Percentiles rank a stretch among this genome's conserved stretches.
Evolutionary conservation across 2,797 vertebrate species (phyloP).

Genomic region (Centroberyx gerrardi): DNA sequence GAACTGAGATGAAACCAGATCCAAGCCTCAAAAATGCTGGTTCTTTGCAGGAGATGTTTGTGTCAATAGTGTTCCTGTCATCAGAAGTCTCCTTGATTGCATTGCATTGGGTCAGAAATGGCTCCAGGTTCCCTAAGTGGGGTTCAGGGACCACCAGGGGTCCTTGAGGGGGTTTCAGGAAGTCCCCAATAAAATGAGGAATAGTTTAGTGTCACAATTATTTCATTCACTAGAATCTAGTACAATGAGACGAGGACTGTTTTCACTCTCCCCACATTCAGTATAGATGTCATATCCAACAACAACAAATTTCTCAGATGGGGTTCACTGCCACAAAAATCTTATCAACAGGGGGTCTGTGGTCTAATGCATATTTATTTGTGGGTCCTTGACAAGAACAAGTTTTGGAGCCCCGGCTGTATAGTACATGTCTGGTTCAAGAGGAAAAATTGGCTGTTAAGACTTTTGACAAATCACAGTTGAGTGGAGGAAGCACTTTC

Average conservation of each 20-base stretch:
- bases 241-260: no score
- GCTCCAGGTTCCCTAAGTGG: background rate
- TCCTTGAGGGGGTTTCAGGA: no score
- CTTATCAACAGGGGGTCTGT: background rate
- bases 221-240: no score
- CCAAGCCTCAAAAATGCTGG: background rate
- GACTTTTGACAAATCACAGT: conserved; percentile 30
- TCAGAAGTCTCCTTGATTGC: background rate
- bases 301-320: no score
- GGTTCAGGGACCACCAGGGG: background rate
- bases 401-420: background rate
- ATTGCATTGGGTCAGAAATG: background rate
- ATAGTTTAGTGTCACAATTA: no score
- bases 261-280: no score
- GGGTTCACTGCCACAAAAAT: background rate
- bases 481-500: background rate
- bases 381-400: background rate
- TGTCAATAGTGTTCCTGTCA: background rate
- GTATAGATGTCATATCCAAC: no score
- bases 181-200: no score
- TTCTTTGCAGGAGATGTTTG: background rate
- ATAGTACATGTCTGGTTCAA: conserved; percentile 2
- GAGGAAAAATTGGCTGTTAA: conserved; percentile 6
- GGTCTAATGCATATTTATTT: background rate
- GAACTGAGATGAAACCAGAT: background rate